phyloP scores from a whole-genome alignment of 2,113 vertebrate genomes.

The Erpornis zantholeuca region DNA sequence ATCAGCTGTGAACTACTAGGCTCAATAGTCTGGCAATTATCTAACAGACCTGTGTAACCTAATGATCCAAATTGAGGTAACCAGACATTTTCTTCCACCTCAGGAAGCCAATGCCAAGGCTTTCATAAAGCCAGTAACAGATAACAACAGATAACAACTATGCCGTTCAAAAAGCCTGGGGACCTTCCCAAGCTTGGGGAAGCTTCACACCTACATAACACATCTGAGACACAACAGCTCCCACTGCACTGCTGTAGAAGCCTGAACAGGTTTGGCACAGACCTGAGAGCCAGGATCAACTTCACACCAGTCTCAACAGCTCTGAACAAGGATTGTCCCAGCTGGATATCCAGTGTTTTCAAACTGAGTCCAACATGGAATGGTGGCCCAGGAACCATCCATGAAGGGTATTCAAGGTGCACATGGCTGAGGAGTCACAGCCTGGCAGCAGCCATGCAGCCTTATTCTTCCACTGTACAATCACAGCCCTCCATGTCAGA shows the following conservation, averaged over 20 bases:
- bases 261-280: neutral
- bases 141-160: neutral
- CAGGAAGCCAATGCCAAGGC: neutral
- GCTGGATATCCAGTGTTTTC: neutral
- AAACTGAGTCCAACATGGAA: rapidly evolving
- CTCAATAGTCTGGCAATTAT: conserved; percentile 1
- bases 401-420: neutral
- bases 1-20: neutral
- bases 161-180: neutral
- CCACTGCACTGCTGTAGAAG: neutral
- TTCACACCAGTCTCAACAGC: neutral
- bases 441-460: neutral
- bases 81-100: neutral
- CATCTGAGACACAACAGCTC: neutral
- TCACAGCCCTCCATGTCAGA: neutral
- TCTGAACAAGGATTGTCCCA: neutral
- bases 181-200: neutral
- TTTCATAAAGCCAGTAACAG: neutral
- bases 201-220: neutral
- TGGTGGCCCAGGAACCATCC: neutral
- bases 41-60: neutral
- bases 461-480: neutral
- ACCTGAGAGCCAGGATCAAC: neutral
- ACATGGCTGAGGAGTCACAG: neutral
- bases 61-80: neutral